Percentiles rank a stretch among this genome's conserved stretches.
phyloP scores from a whole-genome alignment of 2,888 invertebrate genomes.

The Drosophila yooni region DNA sequence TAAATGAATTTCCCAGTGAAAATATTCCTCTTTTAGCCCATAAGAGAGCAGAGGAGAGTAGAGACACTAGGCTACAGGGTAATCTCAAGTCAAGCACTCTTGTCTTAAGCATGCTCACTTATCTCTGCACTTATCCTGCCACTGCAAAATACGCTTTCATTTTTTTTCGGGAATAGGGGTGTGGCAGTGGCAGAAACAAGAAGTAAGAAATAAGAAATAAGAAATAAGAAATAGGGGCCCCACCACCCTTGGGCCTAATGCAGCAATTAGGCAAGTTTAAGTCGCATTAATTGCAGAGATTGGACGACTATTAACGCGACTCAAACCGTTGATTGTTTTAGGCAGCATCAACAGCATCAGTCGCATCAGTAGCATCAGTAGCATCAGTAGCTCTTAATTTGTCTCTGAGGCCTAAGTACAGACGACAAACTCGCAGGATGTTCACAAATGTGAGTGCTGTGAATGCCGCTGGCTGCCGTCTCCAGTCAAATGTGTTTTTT shows the following conservation, averaged over 20 bases:
- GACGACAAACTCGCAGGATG: neutral
- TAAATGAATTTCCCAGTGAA: neutral
- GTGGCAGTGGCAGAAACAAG: neutral
- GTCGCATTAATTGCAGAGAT: constrained; percentile 73
- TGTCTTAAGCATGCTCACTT: neutral
- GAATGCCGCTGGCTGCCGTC: neutral
- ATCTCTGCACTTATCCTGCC: constrained; percentile 13
- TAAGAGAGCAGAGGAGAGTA: too few relatives aligned
- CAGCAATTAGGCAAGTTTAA: constrained; percentile 75
- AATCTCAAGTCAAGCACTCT: neutral
- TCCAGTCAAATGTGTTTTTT: neutral
- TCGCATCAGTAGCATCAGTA: neutral
- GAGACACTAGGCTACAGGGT: constrained; percentile 2
- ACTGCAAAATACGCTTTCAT: constrained; percentile 7
- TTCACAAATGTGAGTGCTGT: constrained; percentile 5
- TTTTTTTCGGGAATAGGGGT: neutral
- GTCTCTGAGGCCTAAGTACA: neutral
- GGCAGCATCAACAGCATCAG: constrained; percentile 22
- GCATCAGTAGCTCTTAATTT: constrained; percentile 11
- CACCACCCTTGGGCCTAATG: constrained; percentile 36
- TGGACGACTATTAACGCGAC: constrained; percentile 49
- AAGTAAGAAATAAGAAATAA: neutral
- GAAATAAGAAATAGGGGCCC: neutral
- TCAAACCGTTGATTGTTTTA: constrained; percentile 63
- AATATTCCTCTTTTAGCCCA: too few relatives aligned